These are phyloP conservation scores for Meloidogyne hapla DNA, from an alignment of 1,140 invertebrate species.

Conservation along the genomic window DNA sequence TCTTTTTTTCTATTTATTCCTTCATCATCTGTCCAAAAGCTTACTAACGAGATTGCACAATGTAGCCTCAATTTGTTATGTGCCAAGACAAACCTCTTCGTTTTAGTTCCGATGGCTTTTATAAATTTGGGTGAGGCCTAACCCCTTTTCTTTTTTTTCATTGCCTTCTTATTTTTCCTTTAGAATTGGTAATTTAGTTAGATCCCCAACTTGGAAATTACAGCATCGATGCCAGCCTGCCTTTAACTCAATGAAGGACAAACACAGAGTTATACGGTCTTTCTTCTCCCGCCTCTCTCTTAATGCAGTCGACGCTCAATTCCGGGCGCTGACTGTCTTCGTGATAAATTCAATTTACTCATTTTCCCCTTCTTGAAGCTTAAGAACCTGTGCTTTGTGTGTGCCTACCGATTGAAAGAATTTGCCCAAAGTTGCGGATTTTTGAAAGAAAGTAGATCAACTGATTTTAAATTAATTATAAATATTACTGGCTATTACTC, in stretches of 20 bases:
- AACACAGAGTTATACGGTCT: background rate
- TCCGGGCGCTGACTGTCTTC: background rate
- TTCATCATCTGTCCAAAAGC: background rate
- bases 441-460: background rate
- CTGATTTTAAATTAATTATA: background rate
- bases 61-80: background rate
- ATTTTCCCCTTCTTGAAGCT: background rate
- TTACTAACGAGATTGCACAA: slow-evolving; percentile 4
- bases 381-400: background rate
- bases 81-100: slow-evolving; percentile 2
- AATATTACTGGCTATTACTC: too few relatives aligned
- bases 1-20: too few relatives aligned
- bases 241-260: background rate
- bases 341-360: background rate
- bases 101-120: background rate
- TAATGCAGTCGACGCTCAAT: background rate
- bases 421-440: background rate
- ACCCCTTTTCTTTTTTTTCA: background rate
- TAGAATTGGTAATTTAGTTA: background rate
- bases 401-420: background rate
- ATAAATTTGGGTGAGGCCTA: background rate
- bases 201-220: background rate
- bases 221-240: background rate
- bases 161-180: background rate
- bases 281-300: background rate